These are phyloP conservation scores for Sparidentex hasta DNA, from an alignment of 2,797 vertebrate genomes.

Conservation along the genomic window DNA sequence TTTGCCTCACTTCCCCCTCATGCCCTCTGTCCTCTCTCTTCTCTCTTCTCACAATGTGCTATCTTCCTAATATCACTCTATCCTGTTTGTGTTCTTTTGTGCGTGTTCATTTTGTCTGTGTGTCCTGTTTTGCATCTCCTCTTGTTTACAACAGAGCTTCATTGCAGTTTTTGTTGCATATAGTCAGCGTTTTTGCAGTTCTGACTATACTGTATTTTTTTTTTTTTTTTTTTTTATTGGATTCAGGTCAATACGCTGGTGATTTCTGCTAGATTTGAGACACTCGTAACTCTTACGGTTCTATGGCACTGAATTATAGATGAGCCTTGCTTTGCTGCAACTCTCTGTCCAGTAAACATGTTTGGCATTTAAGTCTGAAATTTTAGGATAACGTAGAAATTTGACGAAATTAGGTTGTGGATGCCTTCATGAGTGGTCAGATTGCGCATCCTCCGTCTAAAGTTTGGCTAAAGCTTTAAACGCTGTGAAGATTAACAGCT, in stretches of 20 bases:
- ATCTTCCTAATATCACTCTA: constrained; percentile 28
- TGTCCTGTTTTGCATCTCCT: constrained; percentile 42
- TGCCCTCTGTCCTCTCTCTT: constrained; percentile 20
- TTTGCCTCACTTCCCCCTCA: constrained; percentile 50
- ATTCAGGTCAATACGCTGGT: constrained; percentile 20
- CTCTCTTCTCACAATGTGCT: constrained; percentile 19
- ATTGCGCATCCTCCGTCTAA: neutral
- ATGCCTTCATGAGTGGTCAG: too few species aligned
- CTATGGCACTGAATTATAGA: neutral
- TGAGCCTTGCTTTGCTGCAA: constrained; percentile 18
- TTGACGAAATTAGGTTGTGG: too few species aligned
- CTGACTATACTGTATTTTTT: neutral
- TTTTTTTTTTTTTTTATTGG: neutral
- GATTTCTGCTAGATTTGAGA: constrained; percentile 9
- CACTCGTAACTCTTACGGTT: constrained; percentile 18
- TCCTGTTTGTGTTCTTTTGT: constrained; percentile 23
- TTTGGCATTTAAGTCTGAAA: constrained; percentile 22
- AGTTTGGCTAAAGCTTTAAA: constrained; percentile 13
- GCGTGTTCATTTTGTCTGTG: neutral
- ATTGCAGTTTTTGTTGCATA: constrained; percentile 49
- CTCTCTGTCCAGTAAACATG: constrained; percentile 17
- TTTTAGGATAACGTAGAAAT: neutral
- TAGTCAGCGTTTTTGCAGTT: constrained; percentile 40
- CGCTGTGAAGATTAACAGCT: neutral
- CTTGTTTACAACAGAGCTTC: constrained; percentile 54